These are phyloP conservation scores for Euzophera pinguis DNA, from an alignment of 2,888 invertebrate genomes.

Conservation along the genomic window DNA sequence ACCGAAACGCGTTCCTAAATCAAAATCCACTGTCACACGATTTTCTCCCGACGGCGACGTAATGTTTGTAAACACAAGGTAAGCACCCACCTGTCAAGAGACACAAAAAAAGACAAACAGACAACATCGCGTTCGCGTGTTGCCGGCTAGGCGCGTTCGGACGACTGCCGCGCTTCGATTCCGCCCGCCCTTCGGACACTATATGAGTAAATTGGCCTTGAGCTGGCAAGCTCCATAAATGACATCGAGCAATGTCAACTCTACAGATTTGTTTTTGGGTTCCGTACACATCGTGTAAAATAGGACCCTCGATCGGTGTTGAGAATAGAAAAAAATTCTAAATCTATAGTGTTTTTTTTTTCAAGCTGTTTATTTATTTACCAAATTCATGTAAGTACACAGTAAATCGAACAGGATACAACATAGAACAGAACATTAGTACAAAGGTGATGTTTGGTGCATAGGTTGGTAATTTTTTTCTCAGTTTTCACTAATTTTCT, in stretches of 20 bases:
- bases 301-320: too few species aligned
- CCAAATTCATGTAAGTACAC: too few species aligned
- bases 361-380: too few species aligned
- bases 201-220: conserved; percentile 54
- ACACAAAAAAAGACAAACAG: conserved; percentile 45
- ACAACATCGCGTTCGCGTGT: conserved; percentile 32
- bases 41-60: neutral
- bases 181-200: conserved; percentile 56
- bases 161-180: conserved; percentile 28
- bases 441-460: too few species aligned
- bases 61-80: conserved; percentile 18
- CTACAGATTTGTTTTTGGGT: neutral
- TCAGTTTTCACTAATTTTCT: too few species aligned
- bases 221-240: conserved; percentile 14
- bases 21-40: neutral
- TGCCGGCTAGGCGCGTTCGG: conserved; percentile 21
- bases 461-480: too few species aligned
- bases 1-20: too few species aligned
- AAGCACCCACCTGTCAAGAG: conserved; percentile 55
- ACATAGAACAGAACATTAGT: too few species aligned
- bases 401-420: too few species aligned
- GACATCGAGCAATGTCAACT: neutral
- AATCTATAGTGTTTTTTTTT: too few species aligned
- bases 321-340: too few species aligned
- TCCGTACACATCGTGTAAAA: too few species aligned